Evolutionary conservation across 2,113 vertebrate genomes (phyloP).

Genomic region (Lamprotornis superbus): DNA sequence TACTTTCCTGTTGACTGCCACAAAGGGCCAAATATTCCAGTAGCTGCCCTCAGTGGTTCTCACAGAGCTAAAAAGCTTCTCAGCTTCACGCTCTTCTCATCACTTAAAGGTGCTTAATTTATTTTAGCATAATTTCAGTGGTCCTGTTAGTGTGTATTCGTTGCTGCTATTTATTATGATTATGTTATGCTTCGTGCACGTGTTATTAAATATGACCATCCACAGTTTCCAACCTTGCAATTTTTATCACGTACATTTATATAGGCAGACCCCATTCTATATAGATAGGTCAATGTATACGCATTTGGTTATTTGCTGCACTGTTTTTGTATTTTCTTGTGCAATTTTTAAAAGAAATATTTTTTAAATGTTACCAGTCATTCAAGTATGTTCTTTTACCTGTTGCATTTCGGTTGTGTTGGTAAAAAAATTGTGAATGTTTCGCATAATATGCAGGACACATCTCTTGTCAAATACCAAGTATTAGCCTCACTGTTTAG

Average conservation of each 20-base stretch:
- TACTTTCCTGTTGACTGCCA: not conserved
- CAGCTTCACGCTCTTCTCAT: not conserved
- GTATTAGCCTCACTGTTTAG: not conserved
- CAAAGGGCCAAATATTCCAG: not conserved
- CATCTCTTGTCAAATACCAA: not conserved
- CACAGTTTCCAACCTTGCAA: not conserved
- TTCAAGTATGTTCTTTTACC: not conserved
- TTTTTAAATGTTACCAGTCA: not conserved
- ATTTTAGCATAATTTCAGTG: not conserved
- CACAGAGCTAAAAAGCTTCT: not conserved
- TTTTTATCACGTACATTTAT: not conserved
- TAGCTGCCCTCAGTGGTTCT: not conserved
- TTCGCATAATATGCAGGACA: not conserved
- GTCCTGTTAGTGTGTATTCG: not conserved
- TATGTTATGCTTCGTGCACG: not conserved
- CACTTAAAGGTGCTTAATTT: constrained; percentile 23
- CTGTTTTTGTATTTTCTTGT: constrained; percentile 32
- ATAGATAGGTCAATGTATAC: not conserved
- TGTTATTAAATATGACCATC: not conserved
- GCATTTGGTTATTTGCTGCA: constrained; percentile 1
- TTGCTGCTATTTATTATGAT: constrained; percentile 18
- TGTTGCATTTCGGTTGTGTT: constrained; percentile 15
- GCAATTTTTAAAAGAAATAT: constrained; percentile 4
- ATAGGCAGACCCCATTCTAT: not conserved
- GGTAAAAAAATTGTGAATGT: not conserved